A percentile compares a stretch with the other conserved stretches of the same genome.
Evolutionary conservation across 2,797 vertebrate species (phyloP).

Genomic region (Perodicticus potto): DNA sequence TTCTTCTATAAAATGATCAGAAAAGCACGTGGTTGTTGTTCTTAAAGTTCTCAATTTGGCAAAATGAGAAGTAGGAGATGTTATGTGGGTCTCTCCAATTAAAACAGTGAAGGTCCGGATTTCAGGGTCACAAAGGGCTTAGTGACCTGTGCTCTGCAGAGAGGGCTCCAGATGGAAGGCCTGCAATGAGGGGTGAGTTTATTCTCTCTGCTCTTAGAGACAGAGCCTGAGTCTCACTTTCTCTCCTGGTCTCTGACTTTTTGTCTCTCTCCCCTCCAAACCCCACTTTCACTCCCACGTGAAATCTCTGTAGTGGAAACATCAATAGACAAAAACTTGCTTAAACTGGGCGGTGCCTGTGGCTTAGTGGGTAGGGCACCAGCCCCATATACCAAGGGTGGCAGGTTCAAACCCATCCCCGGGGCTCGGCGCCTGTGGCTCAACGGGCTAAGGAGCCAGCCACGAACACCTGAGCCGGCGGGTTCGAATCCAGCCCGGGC

Average conservation of each 20-base stretch:
- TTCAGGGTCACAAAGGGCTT: background rate
- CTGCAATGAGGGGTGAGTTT: background rate
- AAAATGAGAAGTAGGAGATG: background rate
- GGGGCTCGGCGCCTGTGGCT: too few relatives aligned
- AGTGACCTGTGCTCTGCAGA: accelerated
- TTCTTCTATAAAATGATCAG: background rate
- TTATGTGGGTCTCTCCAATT: background rate
- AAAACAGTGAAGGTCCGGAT: background rate
- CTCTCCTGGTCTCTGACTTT: background rate
- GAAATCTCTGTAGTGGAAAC: background rate
- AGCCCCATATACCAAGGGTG: too few relatives aligned
- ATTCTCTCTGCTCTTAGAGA: background rate
- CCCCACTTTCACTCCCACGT: accelerated
- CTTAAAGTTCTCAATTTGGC: background rate
- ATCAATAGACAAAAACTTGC: background rate
- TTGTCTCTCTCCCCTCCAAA: too few relatives aligned
- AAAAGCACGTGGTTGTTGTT: accelerated
- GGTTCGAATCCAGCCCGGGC: too few relatives aligned
- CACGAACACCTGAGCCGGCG: too few relatives aligned
- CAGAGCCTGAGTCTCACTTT: accelerated
- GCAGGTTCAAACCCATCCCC: too few relatives aligned
- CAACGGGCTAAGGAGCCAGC: too few relatives aligned
- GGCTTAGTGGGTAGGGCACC: too few relatives aligned
- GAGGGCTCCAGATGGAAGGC: background rate
- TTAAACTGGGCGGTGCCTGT: background rate